Evolutionary conservation across 92 coral and sea anemone species (phyloP).

Genomic region (Phenganax stokvisi): DNA sequence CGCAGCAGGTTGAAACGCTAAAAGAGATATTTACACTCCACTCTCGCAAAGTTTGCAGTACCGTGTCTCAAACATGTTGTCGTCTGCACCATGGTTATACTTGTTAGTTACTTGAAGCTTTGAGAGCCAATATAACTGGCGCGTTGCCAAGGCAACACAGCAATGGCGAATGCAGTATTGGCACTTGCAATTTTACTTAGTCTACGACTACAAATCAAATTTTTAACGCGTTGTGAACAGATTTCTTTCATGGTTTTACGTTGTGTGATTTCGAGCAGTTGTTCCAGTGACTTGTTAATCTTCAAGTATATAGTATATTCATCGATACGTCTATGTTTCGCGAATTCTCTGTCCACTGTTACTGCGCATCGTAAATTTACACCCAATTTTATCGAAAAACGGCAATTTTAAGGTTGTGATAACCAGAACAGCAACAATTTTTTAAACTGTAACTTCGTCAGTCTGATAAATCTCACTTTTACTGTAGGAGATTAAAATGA

Average conservation of each 20-base stretch:
- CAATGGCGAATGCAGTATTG: not conserved
- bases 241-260: conserved; percentile 10
- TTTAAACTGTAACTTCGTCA: too few relatives aligned
- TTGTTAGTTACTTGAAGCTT: not conserved
- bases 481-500: too few relatives aligned
- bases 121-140: not conserved
- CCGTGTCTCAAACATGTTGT: conserved; percentile 29
- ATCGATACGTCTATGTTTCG: too few relatives aligned
- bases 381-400: too few relatives aligned
- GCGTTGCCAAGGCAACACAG: conserved; percentile 12
- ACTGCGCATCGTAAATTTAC: too few relatives aligned
- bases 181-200: not conserved
- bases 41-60: conserved; percentile 25
- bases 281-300: not conserved
- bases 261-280: not conserved
- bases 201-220: not conserved
- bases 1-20: conserved; percentile 12
- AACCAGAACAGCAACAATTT: too few relatives aligned
- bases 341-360: too few relatives aligned
- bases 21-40: conserved; percentile 35
- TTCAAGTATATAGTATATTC: too few relatives aligned
- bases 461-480: too few relatives aligned
- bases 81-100: conserved; percentile 19
- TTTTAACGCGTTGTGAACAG: not conserved
- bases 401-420: too few relatives aligned